phyloP scores from a whole-genome alignment of 2,888 invertebrate species.

The Epistrophe eligans region DNA sequence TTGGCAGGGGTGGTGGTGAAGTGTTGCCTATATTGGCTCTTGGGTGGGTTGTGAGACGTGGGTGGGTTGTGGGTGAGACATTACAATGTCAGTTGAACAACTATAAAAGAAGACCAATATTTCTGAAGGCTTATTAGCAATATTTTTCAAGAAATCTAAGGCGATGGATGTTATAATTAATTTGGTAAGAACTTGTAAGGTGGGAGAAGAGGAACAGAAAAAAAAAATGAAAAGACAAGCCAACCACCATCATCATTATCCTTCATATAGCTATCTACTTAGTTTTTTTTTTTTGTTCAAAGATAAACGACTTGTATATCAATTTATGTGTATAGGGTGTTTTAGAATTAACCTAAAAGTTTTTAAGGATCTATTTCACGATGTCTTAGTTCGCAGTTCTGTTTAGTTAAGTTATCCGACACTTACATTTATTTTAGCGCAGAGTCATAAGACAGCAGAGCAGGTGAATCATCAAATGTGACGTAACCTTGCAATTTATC shows the following conservation, averaged over 20 bases:
- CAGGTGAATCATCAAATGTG: no score
- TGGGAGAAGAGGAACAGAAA: neutral
- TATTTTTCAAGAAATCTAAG: slow-evolving; percentile 65
- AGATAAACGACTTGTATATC: slow-evolving; percentile 37
- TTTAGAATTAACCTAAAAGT: neutral
- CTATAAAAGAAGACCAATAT: slow-evolving; percentile 58
- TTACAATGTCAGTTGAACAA: slow-evolving; percentile 1
- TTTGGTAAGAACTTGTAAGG: slow-evolving; percentile 27
- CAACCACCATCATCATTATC: slow-evolving; percentile 49
- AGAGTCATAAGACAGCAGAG: no score
- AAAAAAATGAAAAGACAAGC: slow-evolving; percentile 30
- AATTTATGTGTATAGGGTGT: slow-evolving; percentile 18
- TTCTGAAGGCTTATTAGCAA: slow-evolving; percentile 70
- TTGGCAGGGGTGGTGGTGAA: neutral
- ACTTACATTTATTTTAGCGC: no score
- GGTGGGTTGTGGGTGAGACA: neutral
- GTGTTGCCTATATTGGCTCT: neutral
- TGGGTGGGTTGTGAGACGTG: neutral
- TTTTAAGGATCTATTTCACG: no score
- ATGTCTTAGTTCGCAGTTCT: no score
- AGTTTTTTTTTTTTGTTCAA: slow-evolving; percentile 35
- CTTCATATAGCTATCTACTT: slow-evolving; percentile 36
- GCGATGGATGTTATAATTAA: slow-evolving; percentile 74
- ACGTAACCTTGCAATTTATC: no score
- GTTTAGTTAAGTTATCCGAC: no score